Evolutionary conservation across 1,140 invertebrate species (phyloP), one percentile per base, ranked within the genome.

Genomic region (Brachionus paranguensis): DNA sequence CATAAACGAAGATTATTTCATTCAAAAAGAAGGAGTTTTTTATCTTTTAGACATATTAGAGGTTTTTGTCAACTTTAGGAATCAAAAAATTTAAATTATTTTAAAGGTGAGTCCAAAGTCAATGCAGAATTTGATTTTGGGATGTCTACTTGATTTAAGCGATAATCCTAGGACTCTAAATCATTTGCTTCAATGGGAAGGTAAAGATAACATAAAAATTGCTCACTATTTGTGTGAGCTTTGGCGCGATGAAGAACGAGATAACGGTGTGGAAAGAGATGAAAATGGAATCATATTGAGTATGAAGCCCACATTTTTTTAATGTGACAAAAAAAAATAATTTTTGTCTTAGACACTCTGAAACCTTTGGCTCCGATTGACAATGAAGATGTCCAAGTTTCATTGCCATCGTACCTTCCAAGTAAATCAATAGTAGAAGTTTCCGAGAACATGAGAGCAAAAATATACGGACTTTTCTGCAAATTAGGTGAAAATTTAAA

Each of bases 221-320:
- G 85, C 88, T 14, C 89, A 90, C 85, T 86, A 90, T 1, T 86
- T 90, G 29, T 90, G 89, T 86, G 86, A 89, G 20, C 87, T 89
- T 5, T 90, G 88, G 88, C 85, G 89, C 53, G 86, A 87, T 68
- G 89, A 90, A 81, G 89, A 90, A 84, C 83, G 74, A 68, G 86
- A 88, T 7, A 88, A 89, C 78, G 88, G 88, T 33, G 88, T 88
- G 0, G 86, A 86, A 55, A 84, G 88, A 53, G 87, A 88, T 33
- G 55, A 72, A n/a, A 85, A 86, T 76, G 88, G 88, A 41, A 87
- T 87, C 8, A 87, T 90, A 33, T 41, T 85, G 81, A 87, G 88
- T 88, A 85, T 47, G 45, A 8, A 45, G 3, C 10, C 14, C 7
- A 1, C 7, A 79, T 55, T 29, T 20, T 60, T 55, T 64, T 7